Evolutionary conservation across 2,888 invertebrate species (phyloP).

Genomic region (Drosophila cognata): DNA sequence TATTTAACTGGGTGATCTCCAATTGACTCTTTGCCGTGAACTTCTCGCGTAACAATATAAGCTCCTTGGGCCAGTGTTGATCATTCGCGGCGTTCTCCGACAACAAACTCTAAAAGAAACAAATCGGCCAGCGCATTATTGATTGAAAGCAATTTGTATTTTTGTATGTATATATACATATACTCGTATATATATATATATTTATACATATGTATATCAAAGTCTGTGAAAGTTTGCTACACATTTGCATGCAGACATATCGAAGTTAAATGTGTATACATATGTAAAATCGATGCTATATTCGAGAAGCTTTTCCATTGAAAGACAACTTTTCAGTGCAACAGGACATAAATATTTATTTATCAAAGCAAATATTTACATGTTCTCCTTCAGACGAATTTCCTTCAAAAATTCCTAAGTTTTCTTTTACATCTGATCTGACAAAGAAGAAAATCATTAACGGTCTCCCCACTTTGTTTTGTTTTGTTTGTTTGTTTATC

Average conservation of each 20-base stretch:
- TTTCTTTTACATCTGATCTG: constrained; percentile 16
- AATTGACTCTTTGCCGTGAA: constrained; percentile 89
- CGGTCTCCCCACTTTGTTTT: background rate
- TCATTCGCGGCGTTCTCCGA: constrained; percentile 89
- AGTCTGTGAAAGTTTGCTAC: constrained; percentile 48
- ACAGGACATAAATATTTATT: constrained; percentile 67
- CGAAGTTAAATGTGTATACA: background rate
- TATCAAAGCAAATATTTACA: constrained; percentile 63
- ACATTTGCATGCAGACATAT: constrained; percentile 23
- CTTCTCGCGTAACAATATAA: constrained; percentile 90
- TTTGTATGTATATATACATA: background rate
- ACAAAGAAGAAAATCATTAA: constrained; percentile 11
- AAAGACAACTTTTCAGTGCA: constrained; percentile 19
- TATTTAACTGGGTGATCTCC: constrained; percentile 87
- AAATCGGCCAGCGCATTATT: constrained; percentile 8
- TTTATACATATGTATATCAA: constrained; percentile 1
- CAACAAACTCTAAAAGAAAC: constrained; percentile 87
- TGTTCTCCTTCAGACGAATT: constrained; percentile 25
- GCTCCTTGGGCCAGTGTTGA: constrained; percentile 91
- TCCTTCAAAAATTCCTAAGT: constrained; percentile 13
- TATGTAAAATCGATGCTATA: background rate
- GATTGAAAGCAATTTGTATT: constrained; percentile 2
- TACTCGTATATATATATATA: background rate
- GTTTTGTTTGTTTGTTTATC: constrained; percentile 34
- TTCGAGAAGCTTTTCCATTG: background rate